Conservation (phyloP, 1,140 invertebrate species). For the Caenorhabditis briggsae region DNA sequence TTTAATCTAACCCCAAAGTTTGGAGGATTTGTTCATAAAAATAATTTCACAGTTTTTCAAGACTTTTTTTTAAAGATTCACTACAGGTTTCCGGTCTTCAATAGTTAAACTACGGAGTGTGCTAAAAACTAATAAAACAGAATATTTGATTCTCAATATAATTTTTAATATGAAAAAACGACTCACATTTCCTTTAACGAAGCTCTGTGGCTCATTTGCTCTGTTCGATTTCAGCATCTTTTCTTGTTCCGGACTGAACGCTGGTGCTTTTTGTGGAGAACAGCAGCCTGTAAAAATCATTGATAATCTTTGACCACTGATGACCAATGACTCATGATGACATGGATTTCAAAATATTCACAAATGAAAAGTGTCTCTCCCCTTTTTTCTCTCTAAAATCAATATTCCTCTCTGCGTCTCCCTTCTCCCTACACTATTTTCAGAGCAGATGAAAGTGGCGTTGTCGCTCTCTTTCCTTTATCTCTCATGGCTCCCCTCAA, state of each 20-base stretch:
- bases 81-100: too few species aligned
- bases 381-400: background rate
- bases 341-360: conserved; percentile 5
- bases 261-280: conserved; percentile 13
- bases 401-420: background rate
- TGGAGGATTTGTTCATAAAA: too few species aligned
- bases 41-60: too few species aligned
- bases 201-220: conserved; percentile 42
- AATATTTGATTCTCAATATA: background rate
- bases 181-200: conserved; percentile 45
- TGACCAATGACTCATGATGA: background rate
- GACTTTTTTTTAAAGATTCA: too few species aligned
- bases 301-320: background rate
- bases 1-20: too few species aligned
- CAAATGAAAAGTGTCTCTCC: conserved; percentile 11
- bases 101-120: too few species aligned
- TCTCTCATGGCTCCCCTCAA: conserved; percentile 31
- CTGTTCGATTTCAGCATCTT: conserved; percentile 50
- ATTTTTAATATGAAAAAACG: background rate
- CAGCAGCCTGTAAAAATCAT: background rate
- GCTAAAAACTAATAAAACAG: too few species aligned
- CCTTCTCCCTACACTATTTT: conserved; percentile 11
- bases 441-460: background rate
- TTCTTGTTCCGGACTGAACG: conserved; percentile 48
- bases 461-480: background rate